These are phyloP conservation scores for Epinephelus fuscoguttatus DNA, from an alignment of 2,113 vertebrate species.

Conservation along the genomic window DNA sequence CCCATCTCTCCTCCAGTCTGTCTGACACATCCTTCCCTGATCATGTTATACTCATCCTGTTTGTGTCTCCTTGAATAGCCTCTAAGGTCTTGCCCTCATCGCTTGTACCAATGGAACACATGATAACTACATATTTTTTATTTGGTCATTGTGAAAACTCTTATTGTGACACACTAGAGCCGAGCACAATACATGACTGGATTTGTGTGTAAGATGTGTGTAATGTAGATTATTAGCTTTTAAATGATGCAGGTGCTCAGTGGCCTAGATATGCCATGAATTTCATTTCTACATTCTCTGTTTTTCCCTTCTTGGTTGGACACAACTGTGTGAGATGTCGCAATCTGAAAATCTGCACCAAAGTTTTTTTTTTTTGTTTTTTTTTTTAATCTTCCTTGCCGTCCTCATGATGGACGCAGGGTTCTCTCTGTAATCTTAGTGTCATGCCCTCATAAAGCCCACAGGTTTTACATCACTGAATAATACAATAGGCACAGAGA, in stretches of 20 bases:
- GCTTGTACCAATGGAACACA: background rate
- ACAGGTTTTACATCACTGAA: conserved; percentile 74
- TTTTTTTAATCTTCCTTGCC: conserved; percentile 77
- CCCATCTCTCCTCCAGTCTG: conserved; percentile 50
- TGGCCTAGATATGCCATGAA: conserved; percentile 70
- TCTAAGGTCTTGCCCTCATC: background rate
- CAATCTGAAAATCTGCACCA: conserved; percentile 72
- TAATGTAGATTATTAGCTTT: conserved; percentile 61
- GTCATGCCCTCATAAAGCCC: conserved; percentile 78
- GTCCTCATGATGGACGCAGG: conserved; percentile 55
- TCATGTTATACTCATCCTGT: conserved; percentile 51
- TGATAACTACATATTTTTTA: background rate
- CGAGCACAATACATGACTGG: background rate
- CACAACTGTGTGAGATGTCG: conserved; percentile 75
- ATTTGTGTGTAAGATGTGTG: conserved; percentile 8
- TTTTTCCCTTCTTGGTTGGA: conserved; percentile 47
- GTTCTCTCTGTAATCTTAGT: conserved; percentile 80
- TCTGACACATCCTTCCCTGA: conserved; percentile 61
- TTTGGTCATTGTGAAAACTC: background rate
- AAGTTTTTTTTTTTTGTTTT: conserved; percentile 50
- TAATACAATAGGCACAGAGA: conserved; percentile 71
- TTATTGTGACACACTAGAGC: background rate
- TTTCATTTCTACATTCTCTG: conserved; percentile 22
- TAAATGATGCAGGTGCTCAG: conserved; percentile 69
- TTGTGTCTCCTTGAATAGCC: conserved; percentile 30